phyloP scores from a whole-genome alignment of 2,113 vertebrate species.

The Megatriorchis doriae region DNA sequence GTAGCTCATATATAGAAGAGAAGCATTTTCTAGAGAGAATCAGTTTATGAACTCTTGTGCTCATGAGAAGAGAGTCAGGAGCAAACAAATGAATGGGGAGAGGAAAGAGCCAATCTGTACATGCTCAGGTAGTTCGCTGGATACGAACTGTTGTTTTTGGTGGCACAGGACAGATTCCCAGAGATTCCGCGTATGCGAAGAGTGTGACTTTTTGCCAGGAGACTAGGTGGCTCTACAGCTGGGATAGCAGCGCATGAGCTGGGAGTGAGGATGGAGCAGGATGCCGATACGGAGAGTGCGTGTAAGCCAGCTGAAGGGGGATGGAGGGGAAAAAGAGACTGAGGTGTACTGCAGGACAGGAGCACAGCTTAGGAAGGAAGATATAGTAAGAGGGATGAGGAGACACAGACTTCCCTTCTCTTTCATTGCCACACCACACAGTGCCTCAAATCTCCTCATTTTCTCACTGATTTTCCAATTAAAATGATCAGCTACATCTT shows the following conservation, averaged over 20 bases:
- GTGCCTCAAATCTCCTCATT: not conserved
- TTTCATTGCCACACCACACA: not conserved
- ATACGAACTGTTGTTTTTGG: not conserved
- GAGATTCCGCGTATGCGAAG: not conserved
- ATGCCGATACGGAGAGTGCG: accelerated
- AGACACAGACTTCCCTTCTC: not conserved
- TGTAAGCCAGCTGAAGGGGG: not conserved
- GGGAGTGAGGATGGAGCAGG: not conserved
- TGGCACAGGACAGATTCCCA: too few species aligned
- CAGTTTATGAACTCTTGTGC: not conserved
- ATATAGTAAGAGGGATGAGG: not conserved
- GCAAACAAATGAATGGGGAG: not conserved
- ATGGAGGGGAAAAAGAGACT: not conserved
- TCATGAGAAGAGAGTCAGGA: not conserved
- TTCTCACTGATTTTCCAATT: not conserved
- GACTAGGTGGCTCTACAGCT: not conserved
- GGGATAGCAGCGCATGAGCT: accelerated
- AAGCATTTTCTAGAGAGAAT: not conserved
- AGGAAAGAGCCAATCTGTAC: not conserved
- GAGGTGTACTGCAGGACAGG: not conserved
- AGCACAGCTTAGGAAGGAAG: not conserved
- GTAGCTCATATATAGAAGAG: not conserved
- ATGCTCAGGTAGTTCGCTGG: not conserved
- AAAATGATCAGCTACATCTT: not conserved
- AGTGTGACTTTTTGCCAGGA: not conserved